Evolutionary conservation across 2,888 invertebrate genomes (phyloP), one percentile per base, ranked within the genome.

Genomic region (Geophilus truncorum): DNA sequence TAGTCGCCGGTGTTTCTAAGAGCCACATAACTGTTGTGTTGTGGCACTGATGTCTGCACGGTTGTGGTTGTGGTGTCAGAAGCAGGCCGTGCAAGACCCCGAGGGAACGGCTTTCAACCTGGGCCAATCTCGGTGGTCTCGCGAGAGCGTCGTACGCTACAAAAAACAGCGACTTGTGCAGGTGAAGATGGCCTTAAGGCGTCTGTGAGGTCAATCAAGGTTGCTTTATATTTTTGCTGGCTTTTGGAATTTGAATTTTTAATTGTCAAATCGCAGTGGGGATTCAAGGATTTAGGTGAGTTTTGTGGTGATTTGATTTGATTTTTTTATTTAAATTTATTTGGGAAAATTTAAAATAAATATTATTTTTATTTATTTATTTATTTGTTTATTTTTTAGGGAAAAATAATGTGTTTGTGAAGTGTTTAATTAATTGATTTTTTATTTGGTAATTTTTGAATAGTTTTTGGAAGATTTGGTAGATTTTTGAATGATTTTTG

Each of bases 61-160:
- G n/a, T n/a, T 70, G 70, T 18, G 51, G 4, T 28, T 70, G 28
- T 70, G 51, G 70, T 70, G 70, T 70, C 70, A 28, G 25, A 70
- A 70, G 70, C 70, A 70, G 70, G 70, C 70, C 70, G 70, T 70
- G 70, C 70, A 28, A 28, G 70, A 70, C 70, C 70, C 70, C n/a
- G 25, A 25, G 70, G 70, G 70, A 70, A 70, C 28, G 70, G 28
- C 70, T 70, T 28, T 25, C 70, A 70, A 70, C 70, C 70, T 70
- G 70, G 70, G 70, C 70, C 70, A 70, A 12, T 70, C 70, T 70
- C 70, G 70, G 15, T 0, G 4, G 70, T 70, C 70, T 70, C 70
- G 70, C 70, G 70, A 70, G 70, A 70, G 10, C 28, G 4, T n/a
- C 6, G 6, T 28, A 70, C 70, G 70, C 70, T 70, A 70, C 28